Evolutionary conservation across 2,888 invertebrate species (phyloP).

Genomic region (Limenitis camilla): DNA sequence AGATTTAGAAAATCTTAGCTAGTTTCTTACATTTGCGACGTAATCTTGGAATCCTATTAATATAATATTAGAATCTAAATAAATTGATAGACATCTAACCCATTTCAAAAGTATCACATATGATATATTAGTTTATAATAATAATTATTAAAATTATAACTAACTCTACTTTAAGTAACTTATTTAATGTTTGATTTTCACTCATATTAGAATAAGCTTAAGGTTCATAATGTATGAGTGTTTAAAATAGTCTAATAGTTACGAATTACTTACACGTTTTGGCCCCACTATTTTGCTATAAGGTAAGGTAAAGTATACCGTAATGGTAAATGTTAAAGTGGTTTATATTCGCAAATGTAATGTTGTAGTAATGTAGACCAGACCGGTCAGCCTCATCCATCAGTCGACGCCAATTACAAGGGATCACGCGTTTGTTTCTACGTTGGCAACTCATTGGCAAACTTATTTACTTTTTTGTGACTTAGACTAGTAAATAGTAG

Average conservation of each 20-base stretch:
- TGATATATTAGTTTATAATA: too few species aligned
- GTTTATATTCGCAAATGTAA: neutral
- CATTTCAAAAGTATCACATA: too few species aligned
- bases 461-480: slow-evolving; percentile 44
- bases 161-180: too few species aligned
- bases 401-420: slow-evolving; percentile 62
- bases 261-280: slow-evolving; percentile 28
- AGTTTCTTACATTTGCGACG: too few species aligned
- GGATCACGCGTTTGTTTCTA: slow-evolving; percentile 55
- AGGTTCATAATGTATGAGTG: neutral
- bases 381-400: slow-evolving; percentile 39
- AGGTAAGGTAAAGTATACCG: slow-evolving; percentile 10
- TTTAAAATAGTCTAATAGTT: slow-evolving; percentile 28
- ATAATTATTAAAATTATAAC: too few species aligned
- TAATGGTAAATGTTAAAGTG: slow-evolving; percentile 13
- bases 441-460: slow-evolving; percentile 53
- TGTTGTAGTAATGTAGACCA: slow-evolving; percentile 27
- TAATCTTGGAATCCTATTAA: too few species aligned
- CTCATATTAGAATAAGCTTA: neutral
- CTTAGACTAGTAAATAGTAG: slow-evolving; percentile 1
- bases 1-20: too few species aligned
- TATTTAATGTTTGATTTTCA: too few species aligned
- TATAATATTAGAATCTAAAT: too few species aligned
- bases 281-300: slow-evolving; percentile 29
- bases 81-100: too few species aligned